These are phyloP conservation scores for Lycaon pictus DNA, from an alignment of 2,113 vertebrate species.

Conservation along the genomic window DNA sequence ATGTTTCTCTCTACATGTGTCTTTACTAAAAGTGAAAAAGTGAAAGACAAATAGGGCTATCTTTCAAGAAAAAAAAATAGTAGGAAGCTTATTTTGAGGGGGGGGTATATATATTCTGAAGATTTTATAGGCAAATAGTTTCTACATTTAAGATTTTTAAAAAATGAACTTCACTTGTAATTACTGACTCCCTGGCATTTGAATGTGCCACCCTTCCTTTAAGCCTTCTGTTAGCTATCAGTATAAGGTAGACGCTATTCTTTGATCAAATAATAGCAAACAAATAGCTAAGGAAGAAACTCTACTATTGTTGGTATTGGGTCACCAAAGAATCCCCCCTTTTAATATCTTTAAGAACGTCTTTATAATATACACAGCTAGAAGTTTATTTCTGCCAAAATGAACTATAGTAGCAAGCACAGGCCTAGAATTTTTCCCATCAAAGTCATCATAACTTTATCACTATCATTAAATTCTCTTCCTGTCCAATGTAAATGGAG, in stretches of 20 bases:
- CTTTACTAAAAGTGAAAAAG: conserved; percentile 18
- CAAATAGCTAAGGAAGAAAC: background rate
- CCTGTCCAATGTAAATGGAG: background rate
- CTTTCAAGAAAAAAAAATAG: background rate
- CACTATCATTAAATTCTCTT: background rate
- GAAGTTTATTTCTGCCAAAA: conserved; percentile 17
- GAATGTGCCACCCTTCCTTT: background rate
- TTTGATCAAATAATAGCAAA: conserved; percentile 1
- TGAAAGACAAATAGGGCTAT: background rate
- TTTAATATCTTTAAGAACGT: background rate
- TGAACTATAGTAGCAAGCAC: background rate
- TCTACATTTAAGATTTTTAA: background rate
- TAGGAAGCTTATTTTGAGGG: background rate
- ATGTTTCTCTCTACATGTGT: background rate
- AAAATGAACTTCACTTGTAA: background rate
- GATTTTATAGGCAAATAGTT: background rate
- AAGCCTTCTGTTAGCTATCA: background rate
- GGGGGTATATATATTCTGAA: background rate
- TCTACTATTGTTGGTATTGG: background rate
- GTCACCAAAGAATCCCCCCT: background rate
- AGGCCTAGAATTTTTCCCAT: conserved; percentile 34
- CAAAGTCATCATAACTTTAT: background rate
- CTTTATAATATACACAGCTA: background rate
- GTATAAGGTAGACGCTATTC: background rate
- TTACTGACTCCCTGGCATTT: background rate